These are phyloP conservation scores for Myotis brandtii DNA, from an alignment of 2,113 vertebrate species.

Conservation along the genomic window DNA sequence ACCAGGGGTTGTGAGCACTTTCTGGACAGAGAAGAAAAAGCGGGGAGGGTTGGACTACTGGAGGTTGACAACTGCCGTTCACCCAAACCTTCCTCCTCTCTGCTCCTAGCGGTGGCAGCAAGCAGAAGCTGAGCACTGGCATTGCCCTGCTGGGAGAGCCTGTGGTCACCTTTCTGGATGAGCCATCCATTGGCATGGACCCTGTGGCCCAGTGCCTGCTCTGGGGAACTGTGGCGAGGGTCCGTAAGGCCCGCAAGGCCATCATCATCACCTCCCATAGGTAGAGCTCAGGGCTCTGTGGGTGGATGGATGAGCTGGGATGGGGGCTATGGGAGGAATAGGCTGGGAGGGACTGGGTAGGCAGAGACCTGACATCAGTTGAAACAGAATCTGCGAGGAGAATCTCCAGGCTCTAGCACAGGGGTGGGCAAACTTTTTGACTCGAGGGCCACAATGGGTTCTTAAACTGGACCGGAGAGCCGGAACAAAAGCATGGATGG, in stretches of 20 bases:
- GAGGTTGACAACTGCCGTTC: neutral
- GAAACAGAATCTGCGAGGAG: neutral
- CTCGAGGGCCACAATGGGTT: no score
- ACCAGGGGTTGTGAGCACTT: neutral
- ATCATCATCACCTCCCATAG: constrained; percentile 98
- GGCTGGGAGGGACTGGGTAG: neutral
- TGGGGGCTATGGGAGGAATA: rapidly evolving
- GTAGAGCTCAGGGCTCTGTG: constrained; percentile 75
- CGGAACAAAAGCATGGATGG: no score
- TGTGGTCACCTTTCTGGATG: constrained; percentile 95
- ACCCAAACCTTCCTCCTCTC: neutral
- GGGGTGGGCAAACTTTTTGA: no score
- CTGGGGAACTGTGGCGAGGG: constrained; percentile 94
- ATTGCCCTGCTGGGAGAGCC: constrained; percentile 96
- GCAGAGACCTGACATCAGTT: neutral
- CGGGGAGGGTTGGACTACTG: neutral
- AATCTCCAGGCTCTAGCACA: neutral
- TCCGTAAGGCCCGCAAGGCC: constrained; percentile 94
- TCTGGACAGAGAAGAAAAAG: neutral
- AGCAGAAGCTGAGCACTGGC: constrained; percentile 95
- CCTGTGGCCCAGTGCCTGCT: constrained; percentile 95
- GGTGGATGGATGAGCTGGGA: neutral
- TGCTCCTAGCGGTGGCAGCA: constrained; percentile 92
- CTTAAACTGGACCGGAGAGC: no score
- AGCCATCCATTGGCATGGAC: constrained; percentile 98